phyloP scores from a whole-genome alignment of 2,888 invertebrate species.

The Agrochola circellaris region DNA sequence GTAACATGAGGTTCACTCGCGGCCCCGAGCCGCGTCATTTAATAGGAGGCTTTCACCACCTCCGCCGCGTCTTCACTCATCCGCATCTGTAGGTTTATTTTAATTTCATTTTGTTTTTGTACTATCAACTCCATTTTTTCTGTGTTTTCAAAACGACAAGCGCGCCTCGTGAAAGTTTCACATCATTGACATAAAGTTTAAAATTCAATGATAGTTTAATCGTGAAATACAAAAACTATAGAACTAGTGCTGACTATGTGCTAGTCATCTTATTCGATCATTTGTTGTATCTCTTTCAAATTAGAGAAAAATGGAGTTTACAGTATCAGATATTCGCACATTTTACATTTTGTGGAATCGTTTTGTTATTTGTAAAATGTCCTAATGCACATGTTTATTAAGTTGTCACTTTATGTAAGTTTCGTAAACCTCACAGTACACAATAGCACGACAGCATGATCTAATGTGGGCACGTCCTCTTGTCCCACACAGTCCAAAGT shows the following conservation, averaged over 20 bases:
- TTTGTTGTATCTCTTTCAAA: neutral
- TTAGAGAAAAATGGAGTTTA: conserved; percentile 32
- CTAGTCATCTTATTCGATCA: neutral
- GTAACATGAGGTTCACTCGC: conserved; percentile 79
- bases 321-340: conserved; percentile 46
- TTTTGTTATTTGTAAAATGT: conserved; percentile 63
- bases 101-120: conserved; percentile 79
- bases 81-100: conserved; percentile 88
- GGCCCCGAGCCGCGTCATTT: conserved; percentile 81
- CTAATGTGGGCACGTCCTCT: conserved; percentile 17
- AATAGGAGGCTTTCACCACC: conserved; percentile 84
- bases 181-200: neutral
- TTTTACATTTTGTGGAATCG: conserved; percentile 56
- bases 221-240: neutral
- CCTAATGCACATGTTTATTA: conserved; percentile 61
- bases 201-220: neutral
- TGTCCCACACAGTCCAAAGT: neutral
- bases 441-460: conserved; percentile 43
- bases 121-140: conserved; percentile 66
- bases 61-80: conserved; percentile 87
- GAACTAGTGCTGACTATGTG: neutral
- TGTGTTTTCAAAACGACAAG: neutral
- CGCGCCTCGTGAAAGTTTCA: too few species aligned
- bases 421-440: conserved; percentile 56
- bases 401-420: conserved; percentile 36